Evolutionary conservation across 2,888 invertebrate species (phyloP), one percentile per base, ranked within the genome.

Genomic region (Diarsia rubi): DNA sequence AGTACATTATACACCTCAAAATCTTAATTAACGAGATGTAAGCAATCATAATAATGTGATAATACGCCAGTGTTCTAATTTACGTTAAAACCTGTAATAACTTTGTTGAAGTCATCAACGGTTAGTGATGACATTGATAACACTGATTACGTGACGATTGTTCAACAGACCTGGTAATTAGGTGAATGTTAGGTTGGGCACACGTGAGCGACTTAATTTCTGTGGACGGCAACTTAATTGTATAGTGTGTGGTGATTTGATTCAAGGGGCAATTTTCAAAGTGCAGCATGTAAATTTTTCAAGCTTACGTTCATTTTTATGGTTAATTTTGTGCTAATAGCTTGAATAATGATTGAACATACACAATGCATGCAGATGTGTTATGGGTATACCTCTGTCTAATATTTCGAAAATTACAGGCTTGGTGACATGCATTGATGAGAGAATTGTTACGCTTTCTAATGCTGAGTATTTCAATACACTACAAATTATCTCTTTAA

Each of bases 11-110:
- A 66, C 63, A 69, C 75, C 65, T 78, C 66, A 64, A 78, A 72
- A 69, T 66, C 52, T 69, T 75, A 79, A 84, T 78, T 79, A 85
- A 84, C 81, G 69, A 79, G 70, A 70, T 75, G 62, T 84, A 24
- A 57, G 45, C 65, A 37, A 31, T 24, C 45, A 37, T 66, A 74
- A 81, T 71, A 74, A 71, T 19, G 73, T 69, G 75, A 70, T 68
- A 69, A 73, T 69, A 73, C 44, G n/a, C 45, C n/a, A 37, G 54
- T 62, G 47, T 62, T 57, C 66, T 83, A 75, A 84, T 81, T 79
- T 75, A 62, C 49, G 68, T 72, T 64, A 47, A 73, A 79, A 73
- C 75, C 59, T 52, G 54, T 78, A 83, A 83, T 86, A 75, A 86
- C 76, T 81, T 24, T 27, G 67, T 63, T 81, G 52, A 64, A 83